phyloP scores from a whole-genome alignment of 1,140 invertebrate genomes.

The Papilio polyxenes region DNA sequence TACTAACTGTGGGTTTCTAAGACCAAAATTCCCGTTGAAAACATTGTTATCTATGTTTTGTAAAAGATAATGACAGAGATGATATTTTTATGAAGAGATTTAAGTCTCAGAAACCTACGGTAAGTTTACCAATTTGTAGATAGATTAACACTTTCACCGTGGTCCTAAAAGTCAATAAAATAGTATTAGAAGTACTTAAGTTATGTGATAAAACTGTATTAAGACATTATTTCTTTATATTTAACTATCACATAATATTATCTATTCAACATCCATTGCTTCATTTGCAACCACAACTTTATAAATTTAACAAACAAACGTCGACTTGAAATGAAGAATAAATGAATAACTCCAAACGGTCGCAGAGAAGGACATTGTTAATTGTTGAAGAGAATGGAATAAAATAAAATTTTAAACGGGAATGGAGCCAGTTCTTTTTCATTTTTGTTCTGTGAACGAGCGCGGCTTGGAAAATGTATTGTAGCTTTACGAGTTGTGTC shows the following conservation, averaged over 20 bases:
- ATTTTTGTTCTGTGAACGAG: background rate
- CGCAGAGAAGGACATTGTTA: background rate
- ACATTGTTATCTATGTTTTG: too few relatives aligned
- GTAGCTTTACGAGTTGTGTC: background rate
- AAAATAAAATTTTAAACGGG: background rate
- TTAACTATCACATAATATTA: background rate
- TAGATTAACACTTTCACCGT: too few relatives aligned
- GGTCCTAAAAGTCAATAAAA: too few relatives aligned
- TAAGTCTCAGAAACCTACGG: too few relatives aligned
- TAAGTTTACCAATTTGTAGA: too few relatives aligned
- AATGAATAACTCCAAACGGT: background rate
- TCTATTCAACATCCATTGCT: background rate
- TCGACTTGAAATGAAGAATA: background rate
- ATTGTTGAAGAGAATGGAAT: background rate
- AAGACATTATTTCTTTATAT: background rate
- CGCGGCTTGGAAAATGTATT: background rate
- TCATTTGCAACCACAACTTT: background rate
- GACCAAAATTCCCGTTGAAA: too few relatives aligned
- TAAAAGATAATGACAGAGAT: too few relatives aligned
- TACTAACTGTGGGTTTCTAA: too few relatives aligned
- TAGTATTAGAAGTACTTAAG: too few relatives aligned
- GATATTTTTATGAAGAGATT: too few relatives aligned
- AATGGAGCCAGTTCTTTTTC: background rate
- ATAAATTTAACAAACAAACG: background rate
- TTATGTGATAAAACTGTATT: too few relatives aligned